phyloP scores from a whole-genome alignment of 2,113 vertebrate species.

The Cynocephalus volans region DNA sequence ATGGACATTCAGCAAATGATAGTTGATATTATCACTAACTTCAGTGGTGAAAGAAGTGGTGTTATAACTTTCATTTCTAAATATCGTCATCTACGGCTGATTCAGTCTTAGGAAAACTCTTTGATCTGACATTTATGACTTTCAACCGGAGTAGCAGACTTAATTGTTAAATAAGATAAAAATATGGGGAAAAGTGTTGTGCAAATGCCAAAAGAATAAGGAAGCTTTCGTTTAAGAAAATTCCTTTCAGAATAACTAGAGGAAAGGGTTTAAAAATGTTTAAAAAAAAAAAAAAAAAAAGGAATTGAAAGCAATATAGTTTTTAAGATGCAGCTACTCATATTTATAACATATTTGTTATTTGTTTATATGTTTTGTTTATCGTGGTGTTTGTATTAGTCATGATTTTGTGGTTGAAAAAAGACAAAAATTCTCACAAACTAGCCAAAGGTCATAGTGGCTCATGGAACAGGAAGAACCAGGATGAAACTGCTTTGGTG shows the following conservation, averaged over 20 bases:
- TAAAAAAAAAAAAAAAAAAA: not conserved
- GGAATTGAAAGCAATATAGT: not conserved
- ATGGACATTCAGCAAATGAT: not conserved
- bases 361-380: conserved; percentile 24
- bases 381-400: conserved; percentile 34
- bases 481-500: not conserved
- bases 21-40: not conserved
- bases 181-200: not conserved
- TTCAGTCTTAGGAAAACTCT: conserved; percentile 26
- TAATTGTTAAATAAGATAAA: conserved; percentile 53
- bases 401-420: not conserved
- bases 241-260: conserved; percentile 44
- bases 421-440: not conserved
- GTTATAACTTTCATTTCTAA: conserved; percentile 12
- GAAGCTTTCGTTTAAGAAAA: conserved; percentile 54
- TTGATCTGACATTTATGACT: conserved; percentile 44
- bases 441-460: not conserved
- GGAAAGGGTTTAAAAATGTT: conserved; percentile 18
- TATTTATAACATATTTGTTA: not conserved
- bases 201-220: not conserved
- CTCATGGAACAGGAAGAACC: not conserved
- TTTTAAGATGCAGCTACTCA: conserved; percentile 20
- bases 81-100: not conserved
- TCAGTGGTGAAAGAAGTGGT: not conserved
- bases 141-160: not conserved